Base-by-base conservation (phyloP, 2,113 vertebrate species). In the Apus apus region DNA sequence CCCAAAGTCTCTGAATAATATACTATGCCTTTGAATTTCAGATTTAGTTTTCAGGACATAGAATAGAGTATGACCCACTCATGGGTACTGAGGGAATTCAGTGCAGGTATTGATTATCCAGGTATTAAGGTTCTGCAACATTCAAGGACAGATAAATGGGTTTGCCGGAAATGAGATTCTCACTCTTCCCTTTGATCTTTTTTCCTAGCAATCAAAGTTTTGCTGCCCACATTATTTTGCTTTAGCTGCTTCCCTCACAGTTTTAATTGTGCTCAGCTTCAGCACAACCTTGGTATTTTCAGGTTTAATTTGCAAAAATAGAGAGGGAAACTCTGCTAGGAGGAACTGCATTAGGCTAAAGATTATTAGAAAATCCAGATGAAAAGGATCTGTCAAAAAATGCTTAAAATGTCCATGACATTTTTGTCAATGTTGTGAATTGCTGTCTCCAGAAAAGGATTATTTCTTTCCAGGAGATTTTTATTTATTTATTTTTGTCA, bases 371-470 rank as follows among this genome's bases (percentile, higher is more conserved):
- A 94, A 85, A 18, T 13, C 11, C 53, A 65, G 61, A 85, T 75
- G 25, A 94, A 92, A 95, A 89, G 71, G 62, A 78, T 62, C 50
- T 89, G 57, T 87, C 53, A 72, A 91, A 95, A 95, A 93, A 62
- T 36, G 6, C 15, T 79, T 86, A 71, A 87, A 92, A 81, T 32
- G 34, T 51, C 62, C 51, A 27, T 60, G 48, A 75, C 57, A 48
- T 61, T 94, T 94, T 93, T 73, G 67, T 73, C 87, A 96, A 79
- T 74, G 58, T 66, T 82, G 79, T 89, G 70, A 96, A 78, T 67
- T 92, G 15, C 17, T 87, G 9, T 79, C 36, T 87, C 61, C 61
- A 60, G 68, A 75, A 95, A 65, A 85, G 7, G 4, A 84, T 30
- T 56, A 27, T n/a, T 86, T 84, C 32, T 61, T 75, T 84, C 22